phyloP scores from a whole-genome alignment of 1,140 invertebrate species.

The Brachionus paranguensis region DNA sequence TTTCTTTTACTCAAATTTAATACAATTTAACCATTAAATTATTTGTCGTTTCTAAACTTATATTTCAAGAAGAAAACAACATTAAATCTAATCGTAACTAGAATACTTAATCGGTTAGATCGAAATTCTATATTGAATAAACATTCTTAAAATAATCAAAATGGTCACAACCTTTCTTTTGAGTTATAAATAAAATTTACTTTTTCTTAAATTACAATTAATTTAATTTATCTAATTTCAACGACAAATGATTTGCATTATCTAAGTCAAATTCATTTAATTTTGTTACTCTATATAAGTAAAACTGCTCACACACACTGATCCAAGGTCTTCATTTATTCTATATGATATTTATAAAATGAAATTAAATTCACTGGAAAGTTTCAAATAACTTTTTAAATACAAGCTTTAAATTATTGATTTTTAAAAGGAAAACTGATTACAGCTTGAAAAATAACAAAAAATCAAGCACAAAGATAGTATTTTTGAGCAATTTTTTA shows the following conservation, averaged over 20 bases:
- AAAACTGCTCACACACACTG: too few species aligned
- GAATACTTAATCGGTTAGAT: neutral
- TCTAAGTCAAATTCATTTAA: neutral
- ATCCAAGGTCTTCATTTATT: too few species aligned
- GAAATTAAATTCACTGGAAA: too few species aligned
- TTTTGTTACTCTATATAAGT: neutral
- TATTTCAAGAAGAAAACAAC: neutral
- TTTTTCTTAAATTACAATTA: neutral
- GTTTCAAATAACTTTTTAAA: too few species aligned
- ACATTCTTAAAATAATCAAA: neutral
- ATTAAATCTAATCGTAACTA: neutral
- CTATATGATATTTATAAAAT: too few species aligned
- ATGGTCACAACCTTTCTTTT: neutral
- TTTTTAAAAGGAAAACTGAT: too few species aligned
- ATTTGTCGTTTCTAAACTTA: neutral
- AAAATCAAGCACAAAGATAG: too few species aligned
- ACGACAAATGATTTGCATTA: neutral
- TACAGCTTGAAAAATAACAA: too few species aligned
- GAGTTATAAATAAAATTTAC: neutral
- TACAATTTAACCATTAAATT: too few species aligned
- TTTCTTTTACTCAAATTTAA: too few species aligned
- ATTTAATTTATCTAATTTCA: neutral
- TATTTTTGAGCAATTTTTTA: too few species aligned
- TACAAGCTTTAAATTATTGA: too few species aligned
- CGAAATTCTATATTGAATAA: neutral